Base-by-base conservation (phyloP, 2,888 invertebrate genomes). In the Drosophila pseudotalamancana region DNA sequence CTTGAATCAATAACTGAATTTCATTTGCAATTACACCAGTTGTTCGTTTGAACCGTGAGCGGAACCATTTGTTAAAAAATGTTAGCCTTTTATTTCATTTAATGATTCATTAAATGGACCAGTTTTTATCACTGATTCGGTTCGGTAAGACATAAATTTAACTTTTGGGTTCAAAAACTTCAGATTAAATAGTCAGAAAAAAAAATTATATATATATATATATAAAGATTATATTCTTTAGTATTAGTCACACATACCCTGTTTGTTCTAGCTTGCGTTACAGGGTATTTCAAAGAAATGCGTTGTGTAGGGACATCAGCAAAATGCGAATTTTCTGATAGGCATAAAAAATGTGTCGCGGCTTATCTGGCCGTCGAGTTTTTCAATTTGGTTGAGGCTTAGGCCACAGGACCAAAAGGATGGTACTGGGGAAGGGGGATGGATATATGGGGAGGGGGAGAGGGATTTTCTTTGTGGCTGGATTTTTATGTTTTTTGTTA, bases 311-410 rank as follows among this genome's bases (percentile, higher is more conserved):
- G 48, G 21, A 21, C 12, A 4, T 9, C 39, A 23, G 6, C 5
- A 45, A 40, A 37, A 21, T 27, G 42, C 59, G 6, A 32, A 32
- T 25, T 39, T 39, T 29, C 40, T 40, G 53, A 40, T 54, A 21
- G 55, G 68, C 73, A 45, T 49, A 72, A 64, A 64, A 68, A 69
- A 72, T 68, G 43, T 64, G 59, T 66, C 55, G 66, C 55, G 74
- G 42, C 70, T 73, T 66, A 59, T 51, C 57, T 45, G 57, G 29
- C 55, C 61, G 32, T 35, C 29, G 66, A 66, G 66, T 46, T 74
- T 73, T 73, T 63, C 73, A 74, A 73, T 73, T 73, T 73, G 56
- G 8, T 37, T 32, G n/a, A 25, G 61, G 74, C 61, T 73, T 73
- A 73, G 34, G 31, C 35, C 59, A 51, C 25, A 12, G 40, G 32